Conservation (phyloP, 2,113 vertebrate genomes). For the Hemiprocne comata region DNA sequence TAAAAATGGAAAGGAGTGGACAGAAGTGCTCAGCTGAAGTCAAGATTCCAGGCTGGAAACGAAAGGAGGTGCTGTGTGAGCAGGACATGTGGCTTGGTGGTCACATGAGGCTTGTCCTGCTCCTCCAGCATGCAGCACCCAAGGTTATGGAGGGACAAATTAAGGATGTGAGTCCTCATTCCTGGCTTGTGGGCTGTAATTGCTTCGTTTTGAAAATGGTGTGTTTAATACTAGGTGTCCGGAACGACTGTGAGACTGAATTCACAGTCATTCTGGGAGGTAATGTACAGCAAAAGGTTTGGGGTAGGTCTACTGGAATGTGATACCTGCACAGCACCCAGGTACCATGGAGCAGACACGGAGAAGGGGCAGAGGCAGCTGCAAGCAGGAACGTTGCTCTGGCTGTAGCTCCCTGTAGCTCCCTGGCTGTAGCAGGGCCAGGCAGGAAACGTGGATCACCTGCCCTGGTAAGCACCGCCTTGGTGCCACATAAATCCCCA, state of each 20-base stretch:
- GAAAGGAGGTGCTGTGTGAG: accelerated
- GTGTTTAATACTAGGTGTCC: neutral
- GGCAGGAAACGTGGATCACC: neutral
- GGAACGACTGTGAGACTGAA: neutral
- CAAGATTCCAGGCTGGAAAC: neutral
- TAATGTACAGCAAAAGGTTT: neutral
- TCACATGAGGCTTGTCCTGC: neutral
- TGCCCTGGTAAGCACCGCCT: accelerated
- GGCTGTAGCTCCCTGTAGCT: neutral
- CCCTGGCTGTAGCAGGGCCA: neutral
- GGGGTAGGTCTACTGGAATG: neutral
- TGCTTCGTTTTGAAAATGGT: neutral
- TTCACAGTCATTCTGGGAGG: neutral
- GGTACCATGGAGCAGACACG: neutral
- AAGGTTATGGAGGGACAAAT: neutral
- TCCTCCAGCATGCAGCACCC: neutral
- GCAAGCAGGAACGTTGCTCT: accelerated
- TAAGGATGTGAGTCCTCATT: neutral
- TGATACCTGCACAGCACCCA: accelerated
- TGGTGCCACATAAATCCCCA: neutral
- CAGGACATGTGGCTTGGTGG: neutral
- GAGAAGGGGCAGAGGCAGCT: neutral
- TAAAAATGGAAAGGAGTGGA: neutral
- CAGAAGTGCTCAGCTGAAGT: neutral
- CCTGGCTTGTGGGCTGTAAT: neutral